These are phyloP conservation scores for Acyrthosiphon pisum DNA, from an alignment of 1,140 invertebrate species.

Conservation along the genomic window DNA sequence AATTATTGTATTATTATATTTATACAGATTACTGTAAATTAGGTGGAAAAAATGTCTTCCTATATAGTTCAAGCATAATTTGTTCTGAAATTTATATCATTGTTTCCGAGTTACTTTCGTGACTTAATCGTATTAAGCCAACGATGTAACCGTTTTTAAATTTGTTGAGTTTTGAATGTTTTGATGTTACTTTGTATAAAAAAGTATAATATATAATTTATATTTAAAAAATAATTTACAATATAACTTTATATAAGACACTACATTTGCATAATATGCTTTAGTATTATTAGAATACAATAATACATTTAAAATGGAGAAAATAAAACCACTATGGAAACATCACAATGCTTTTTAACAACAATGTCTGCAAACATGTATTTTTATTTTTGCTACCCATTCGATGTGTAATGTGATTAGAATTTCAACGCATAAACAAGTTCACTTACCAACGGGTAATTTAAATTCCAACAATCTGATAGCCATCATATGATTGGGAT, in stretches of 20 bases:
- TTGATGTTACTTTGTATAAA: too few species aligned
- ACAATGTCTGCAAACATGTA: too few species aligned
- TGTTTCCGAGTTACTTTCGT: background rate
- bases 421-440: background rate
- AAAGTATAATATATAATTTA: background rate
- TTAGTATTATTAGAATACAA: background rate
- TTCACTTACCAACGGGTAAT: background rate
- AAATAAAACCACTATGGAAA: background rate
- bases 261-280: background rate
- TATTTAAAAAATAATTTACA: background rate
- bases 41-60: background rate
- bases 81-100: background rate
- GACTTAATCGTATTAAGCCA: background rate
- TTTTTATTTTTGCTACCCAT: background rate
- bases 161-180: too few species aligned
- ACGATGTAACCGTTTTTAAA: background rate
- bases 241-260: background rate
- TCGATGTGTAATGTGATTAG: background rate
- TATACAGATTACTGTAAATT: background rate
- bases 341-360: background rate
- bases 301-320: background rate
- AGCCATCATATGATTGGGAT: background rate
- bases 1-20: background rate
- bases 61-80: background rate
- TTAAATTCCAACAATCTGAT: constrained; percentile 16